phyloP scores from a whole-genome alignment of 2,888 invertebrate species.

The Idaea biselata region DNA sequence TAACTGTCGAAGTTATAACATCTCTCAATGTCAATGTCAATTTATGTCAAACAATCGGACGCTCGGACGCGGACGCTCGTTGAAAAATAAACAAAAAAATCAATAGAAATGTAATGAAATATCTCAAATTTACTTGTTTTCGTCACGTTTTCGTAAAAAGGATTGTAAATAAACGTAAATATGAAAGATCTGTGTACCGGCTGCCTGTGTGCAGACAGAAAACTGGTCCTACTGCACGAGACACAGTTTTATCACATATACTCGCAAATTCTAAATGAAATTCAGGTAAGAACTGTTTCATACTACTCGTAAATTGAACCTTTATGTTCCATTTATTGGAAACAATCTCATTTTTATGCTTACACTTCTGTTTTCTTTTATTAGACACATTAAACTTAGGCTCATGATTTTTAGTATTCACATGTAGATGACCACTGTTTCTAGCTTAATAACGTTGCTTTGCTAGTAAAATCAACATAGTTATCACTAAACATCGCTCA shows the following conservation, averaged over 20 bases:
- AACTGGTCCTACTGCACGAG: constrained; percentile 48
- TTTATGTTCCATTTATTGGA: too few relatives aligned
- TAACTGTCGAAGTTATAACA: too few relatives aligned
- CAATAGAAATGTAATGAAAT: not conserved
- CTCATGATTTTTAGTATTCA: too few relatives aligned
- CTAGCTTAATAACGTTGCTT: too few relatives aligned
- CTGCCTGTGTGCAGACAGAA: constrained; percentile 57
- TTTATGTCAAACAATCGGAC: not conserved
- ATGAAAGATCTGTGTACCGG: constrained; percentile 67
- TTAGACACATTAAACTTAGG: too few relatives aligned
- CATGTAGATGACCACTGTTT: too few relatives aligned
- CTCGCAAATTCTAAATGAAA: constrained; percentile 64
- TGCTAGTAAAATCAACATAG: too few relatives aligned
- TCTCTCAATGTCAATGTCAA: not conserved
- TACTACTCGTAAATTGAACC: too few relatives aligned
- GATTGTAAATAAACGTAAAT: constrained; percentile 11
- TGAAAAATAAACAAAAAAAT: not conserved
- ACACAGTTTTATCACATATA: constrained; percentile 52
- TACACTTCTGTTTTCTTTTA: too few relatives aligned
- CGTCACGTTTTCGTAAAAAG: not conserved
- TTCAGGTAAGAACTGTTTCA: constrained; percentile 45
- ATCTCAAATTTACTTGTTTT: not conserved
- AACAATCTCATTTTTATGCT: too few relatives aligned
- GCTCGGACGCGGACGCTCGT: not conserved
- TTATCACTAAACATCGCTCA: too few relatives aligned